These are phyloP conservation scores for Brenthis ino DNA, from an alignment of 2,888 invertebrate species.

Conservation along the genomic window DNA sequence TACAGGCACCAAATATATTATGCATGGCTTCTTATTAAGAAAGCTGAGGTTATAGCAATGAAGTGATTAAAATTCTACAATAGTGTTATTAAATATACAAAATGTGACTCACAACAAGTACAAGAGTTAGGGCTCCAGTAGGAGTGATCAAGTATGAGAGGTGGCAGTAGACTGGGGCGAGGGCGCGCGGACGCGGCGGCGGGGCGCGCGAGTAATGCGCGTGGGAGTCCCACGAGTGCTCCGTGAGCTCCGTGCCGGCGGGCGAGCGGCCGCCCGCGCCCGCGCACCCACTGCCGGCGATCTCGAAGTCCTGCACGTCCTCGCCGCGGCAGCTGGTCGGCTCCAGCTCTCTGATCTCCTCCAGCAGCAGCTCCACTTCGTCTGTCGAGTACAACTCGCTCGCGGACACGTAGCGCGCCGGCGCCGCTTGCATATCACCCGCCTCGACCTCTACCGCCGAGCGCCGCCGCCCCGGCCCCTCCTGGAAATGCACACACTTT, in stretches of 20 bases:
- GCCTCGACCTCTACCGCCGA: slow-evolving; percentile 62
- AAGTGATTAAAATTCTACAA: no score
- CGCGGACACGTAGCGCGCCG: slow-evolving; percentile 80
- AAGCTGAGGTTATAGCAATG: no score
- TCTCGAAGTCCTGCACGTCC: slow-evolving; percentile 81
- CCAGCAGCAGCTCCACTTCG: slow-evolving; percentile 81
- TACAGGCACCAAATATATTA: no score
- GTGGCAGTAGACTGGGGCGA: slow-evolving; percentile 76
- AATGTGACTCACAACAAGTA: slow-evolving; percentile 47
- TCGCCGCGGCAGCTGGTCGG: slow-evolving; percentile 78
- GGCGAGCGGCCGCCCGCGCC: slow-evolving; percentile 71
- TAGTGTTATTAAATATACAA: not conserved
- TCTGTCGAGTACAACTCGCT: slow-evolving; percentile 80
- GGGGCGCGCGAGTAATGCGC: slow-evolving; percentile 74
- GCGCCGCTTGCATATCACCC: slow-evolving; percentile 78
- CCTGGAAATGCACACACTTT: slow-evolving; percentile 54
- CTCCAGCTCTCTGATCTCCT: slow-evolving; percentile 81
- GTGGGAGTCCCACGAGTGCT: slow-evolving; percentile 80
- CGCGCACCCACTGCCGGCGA: slow-evolving; percentile 80
- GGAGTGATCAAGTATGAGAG: slow-evolving; percentile 51
- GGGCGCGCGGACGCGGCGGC: slow-evolving; percentile 63
- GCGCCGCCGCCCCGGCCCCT: slow-evolving; percentile 65
- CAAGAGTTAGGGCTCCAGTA: slow-evolving; percentile 48
- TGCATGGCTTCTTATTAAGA: no score
- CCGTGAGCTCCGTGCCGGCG: slow-evolving; percentile 72